Evolutionary conservation across 2,888 invertebrate genomes (phyloP), one percentile per base, ranked within the genome.

Genomic region (Bombylius major): DNA sequence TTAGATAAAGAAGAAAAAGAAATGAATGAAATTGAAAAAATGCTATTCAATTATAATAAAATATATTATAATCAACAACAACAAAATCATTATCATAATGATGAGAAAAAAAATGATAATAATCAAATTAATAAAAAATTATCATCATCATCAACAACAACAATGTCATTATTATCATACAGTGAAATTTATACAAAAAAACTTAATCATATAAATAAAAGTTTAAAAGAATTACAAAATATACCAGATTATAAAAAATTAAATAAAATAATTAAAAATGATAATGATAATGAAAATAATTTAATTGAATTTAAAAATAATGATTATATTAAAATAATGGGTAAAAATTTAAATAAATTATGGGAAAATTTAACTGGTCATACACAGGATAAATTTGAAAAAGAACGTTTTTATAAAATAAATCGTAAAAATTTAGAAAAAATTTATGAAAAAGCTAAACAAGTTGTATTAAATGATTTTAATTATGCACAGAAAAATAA

Each of bases 1-100:
- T 68, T 79, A 36, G 70, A 78, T 61, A 75, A 76, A 60, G 79
- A 79, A 69, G 79, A 79, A 67, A 71, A 70, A 55, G 75, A 76
- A 62, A 75, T 79, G 44, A 65, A 70, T 51, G 73, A 76, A 63
- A 66, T 79, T 63, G 79, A 79, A 67, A 67, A 67, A 59, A 70
- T 71, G 58, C 58, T 70, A 14, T 60, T 65, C 46, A 55, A 59
- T 32, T 62, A 60, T 44, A 66, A 67, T 61, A 63, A 65, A 23
- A 23, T 23, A 23, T 23, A 23, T 63, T 62, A 59, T n/a, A 62
- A 61, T 55, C 55, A 56, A 50, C 59, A 61, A 31, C 55, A 56
- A 50, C 59, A 61, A 31, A 57, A 57, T 55, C 58, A 56, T 48
- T 32, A 55, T 47, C 50, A 45, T 14, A 14, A n/a, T 14, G 14